Base-by-base conservation (phyloP, 1,140 invertebrate species). In the Diabrotica virgifera region DNA sequence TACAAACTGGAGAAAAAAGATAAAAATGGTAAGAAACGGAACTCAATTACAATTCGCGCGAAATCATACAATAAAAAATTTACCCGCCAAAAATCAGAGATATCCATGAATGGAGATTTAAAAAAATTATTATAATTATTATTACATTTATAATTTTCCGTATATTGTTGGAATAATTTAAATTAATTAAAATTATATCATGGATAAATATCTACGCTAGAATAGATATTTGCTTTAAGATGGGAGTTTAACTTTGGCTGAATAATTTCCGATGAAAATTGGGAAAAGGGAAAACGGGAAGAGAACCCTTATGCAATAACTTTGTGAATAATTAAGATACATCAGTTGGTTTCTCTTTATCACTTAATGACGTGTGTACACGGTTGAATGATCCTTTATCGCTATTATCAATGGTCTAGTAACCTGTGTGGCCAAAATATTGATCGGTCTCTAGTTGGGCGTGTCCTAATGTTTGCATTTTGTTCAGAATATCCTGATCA, bases 371-470 rank as follows among this genome's bases (percentile, higher is more conserved):
- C 40, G 40, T n/a, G 40, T 46, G 40, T 46, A 46, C 11, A 57
- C 24, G 37, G 24, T 57, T 36, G 10, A 36, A 57, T 57, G 55
- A 36, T n/a, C 55, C 13, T 12, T 53, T 11, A 40, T 12, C 36
- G 24, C 24, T 37, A 13, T 57, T 37, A 57, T 57, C 55, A 57
- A 57, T 36, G 55, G 36, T 57, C 55, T 57, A 57, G 24, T 57
- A 57, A 57, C 52, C 52, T 53, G 14, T 57, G 6, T 57, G 36
- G 9, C 35, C 55, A 57, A 57, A 57, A 57, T 57, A 57, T 57
- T 57, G 55, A 57, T 57, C 55, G 40, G 40, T n/a, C 40, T 46
- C 10, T 5, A 57, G 55, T 36, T 57, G 55, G 55, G 55, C 55
- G 55, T 57, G 55, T 24, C 55, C 55, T 57, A 57, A 24, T 57